Evolutionary conservation across 2,797 vertebrate genomes (phyloP), one percentile per base, ranked within the genome.

Genomic region (Smutsia temminckii): DNA sequence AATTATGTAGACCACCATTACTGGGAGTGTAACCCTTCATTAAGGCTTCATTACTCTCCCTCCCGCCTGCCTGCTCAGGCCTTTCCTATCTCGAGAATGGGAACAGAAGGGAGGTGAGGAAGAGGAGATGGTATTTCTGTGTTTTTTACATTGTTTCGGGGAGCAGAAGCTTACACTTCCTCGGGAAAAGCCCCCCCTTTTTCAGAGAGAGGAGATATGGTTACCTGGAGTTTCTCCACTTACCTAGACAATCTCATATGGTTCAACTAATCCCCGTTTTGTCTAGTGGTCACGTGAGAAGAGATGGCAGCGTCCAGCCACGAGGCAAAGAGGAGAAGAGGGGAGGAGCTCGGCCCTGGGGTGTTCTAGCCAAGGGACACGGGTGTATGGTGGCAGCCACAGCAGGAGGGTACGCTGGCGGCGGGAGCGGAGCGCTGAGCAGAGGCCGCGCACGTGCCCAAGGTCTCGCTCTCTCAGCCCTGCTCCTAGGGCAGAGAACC

Each of bases 391-490:
- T 10, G 32, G 53, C 25, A 9, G 49, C 66, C 64, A 53, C 59
- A 1, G 4, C 23, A 57, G 32, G 42, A n/a, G 46, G 25, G 14
- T 8, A 46, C 34, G 42, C 29, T 61, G n/a, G 64, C 49, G 2
- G 29, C 1, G 0, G 3, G 4, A 5, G 6, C 10, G 17, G 1
- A 6, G 34, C 20, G 8, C 18, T 1, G 18, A 1, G 25, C 18
- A 51, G 16, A 40, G 0, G 2, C 6, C 12, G 7, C 2, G 2
- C 13, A 18, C 4, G 32, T 25, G 16, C 5, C 27, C 18, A 49
- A 29, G 5, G 25, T 51, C 40, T 9, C 1, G 0, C 12, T 17
- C n/a, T 6, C 14, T 4, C 23, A 3, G 18, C 17, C 1, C 40
- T 6, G 46, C 63, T 12, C 68, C 3, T 46, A 25, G 29, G n/a